Evolutionary conservation across 2,888 invertebrate species (phyloP), one percentile per base, ranked within the genome.

Genomic region (Drosophila cracens): DNA sequence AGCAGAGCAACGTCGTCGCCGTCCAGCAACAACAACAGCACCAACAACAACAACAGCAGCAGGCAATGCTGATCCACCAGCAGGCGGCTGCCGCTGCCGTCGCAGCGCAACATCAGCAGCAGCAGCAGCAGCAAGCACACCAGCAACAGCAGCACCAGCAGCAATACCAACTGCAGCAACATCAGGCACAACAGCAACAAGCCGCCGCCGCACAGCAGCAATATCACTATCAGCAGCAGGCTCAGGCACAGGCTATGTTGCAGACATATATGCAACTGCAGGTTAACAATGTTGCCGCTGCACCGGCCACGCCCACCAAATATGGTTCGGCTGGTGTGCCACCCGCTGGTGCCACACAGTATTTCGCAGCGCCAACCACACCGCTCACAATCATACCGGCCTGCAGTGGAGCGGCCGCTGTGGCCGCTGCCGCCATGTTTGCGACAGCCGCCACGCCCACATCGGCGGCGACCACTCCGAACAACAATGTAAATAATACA

Each of bases 401-500:
- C 53, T 90, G 89, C 77, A 87, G 81, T 72, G 83, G 83, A 49
- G 82, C 91, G 54, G 89, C 91, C 64, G 90, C 91, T 31, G 89
- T 90, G 70, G 91, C 90, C 52, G 90, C 87, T 65, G 82, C 89
- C 59, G 86, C 91, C 34, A 82, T 90, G 85, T 91, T 88, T 79
- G 91, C 90, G 46, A 86, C 90, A 67, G 87, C 91, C 53, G 87
- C 90, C 65, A 81, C 89, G 62, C 90, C 89, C 67, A 89, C 81
- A 61, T 90, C 83, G 49, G 90, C 87, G 75, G 90, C 87, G 60
- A 90, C 90, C 33, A 90, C 91, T 59, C 90, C 91, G 77, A 91
- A 87, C 92, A 90, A 89, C 89, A 92, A 93, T 93, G 92, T 92
- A 92, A 92, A 93, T 92, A 92, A 91, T 91, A 92, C 89, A 91